These are phyloP conservation scores for Limenitis camilla DNA, from an alignment of 2,888 invertebrate species.

Conservation along the genomic window DNA sequence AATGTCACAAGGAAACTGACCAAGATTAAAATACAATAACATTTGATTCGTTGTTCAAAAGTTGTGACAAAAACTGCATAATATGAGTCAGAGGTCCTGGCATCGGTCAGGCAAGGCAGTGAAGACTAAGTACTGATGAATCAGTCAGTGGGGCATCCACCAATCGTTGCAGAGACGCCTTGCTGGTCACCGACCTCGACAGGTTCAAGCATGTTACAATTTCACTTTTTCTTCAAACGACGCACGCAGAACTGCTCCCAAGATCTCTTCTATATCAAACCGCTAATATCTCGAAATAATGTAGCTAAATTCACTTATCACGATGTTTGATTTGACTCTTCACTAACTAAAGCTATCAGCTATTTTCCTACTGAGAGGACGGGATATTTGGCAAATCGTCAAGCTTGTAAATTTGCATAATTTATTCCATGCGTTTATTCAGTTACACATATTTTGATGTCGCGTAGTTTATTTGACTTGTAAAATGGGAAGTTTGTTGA, in stretches of 20 bases:
- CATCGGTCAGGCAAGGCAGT: slow-evolving; percentile 39
- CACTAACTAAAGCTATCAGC: slow-evolving; percentile 13
- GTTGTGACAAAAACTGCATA: slow-evolving; percentile 25
- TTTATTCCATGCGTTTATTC: slow-evolving; percentile 28
- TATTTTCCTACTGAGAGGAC: slow-evolving; percentile 15
- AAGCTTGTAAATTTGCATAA: slow-evolving; percentile 39
- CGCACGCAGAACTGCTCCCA: slow-evolving; percentile 23
- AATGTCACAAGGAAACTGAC: neutral
- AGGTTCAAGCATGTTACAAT: slow-evolving; percentile 69
- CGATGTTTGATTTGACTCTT: slow-evolving; percentile 12
- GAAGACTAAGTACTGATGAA: slow-evolving; percentile 45
- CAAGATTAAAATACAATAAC: neutral
- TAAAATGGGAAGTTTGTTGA: slow-evolving; percentile 67
- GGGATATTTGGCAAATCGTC: slow-evolving; percentile 43
- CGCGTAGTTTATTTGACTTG: slow-evolving; percentile 53
- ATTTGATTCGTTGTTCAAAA: neutral
- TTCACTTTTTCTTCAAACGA: slow-evolving; percentile 59
- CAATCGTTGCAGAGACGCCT: slow-evolving; percentile 38
- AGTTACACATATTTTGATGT: slow-evolving; percentile 43
- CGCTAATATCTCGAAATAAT: slow-evolving; percentile 15
- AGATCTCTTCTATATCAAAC: slow-evolving; percentile 14
- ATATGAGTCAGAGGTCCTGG: slow-evolving; percentile 37
- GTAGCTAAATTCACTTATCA: slow-evolving; percentile 3
- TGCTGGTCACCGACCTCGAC: slow-evolving; percentile 67
- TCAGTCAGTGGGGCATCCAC: slow-evolving; percentile 54